phyloP scores from a whole-genome alignment of 53 echinoderm and acorn worm genomes.

The Hippasteria phrygiana region DNA sequence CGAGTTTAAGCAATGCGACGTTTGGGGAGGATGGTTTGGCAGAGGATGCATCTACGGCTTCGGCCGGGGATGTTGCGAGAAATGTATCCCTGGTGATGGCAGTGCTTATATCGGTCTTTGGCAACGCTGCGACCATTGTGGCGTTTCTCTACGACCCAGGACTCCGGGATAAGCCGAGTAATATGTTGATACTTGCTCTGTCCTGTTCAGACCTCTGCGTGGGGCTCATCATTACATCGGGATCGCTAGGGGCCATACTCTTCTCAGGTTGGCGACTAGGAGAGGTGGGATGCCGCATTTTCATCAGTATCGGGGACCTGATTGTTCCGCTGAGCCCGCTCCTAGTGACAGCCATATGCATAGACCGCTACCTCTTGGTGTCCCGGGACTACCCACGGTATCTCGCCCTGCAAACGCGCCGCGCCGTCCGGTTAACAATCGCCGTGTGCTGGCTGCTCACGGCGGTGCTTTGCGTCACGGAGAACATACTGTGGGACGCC shows the following conservation, averaged over 20 bases:
- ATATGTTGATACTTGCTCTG: constrained; percentile 1
- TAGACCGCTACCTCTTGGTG: constrained; percentile 64
- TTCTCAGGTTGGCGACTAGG: constrained; percentile 39
- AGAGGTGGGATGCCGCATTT: constrained; percentile 35
- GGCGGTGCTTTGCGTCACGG: background rate
- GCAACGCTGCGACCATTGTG: constrained; percentile 22
- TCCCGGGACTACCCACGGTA: constrained; percentile 58
- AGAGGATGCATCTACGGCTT: too few species aligned
- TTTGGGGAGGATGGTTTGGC: background rate
- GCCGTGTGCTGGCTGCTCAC: constrained; percentile 42
- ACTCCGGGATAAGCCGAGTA: constrained; percentile 1
- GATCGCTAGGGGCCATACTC: background rate
- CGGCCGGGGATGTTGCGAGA: background rate
- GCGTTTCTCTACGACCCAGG: constrained; percentile 6
- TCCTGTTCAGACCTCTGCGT: constrained; percentile 32
- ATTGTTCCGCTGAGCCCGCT: constrained; percentile 20
- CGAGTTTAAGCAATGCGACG: background rate
- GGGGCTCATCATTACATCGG: constrained; percentile 3
- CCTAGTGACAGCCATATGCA: constrained; percentile 39
- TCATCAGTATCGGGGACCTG: background rate
- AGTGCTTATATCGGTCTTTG: background rate
- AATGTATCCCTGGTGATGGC: background rate
- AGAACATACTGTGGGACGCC: constrained; percentile 39
- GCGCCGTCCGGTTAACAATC: constrained; percentile 44
- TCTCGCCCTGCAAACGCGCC: constrained; percentile 46